Evolutionary conservation across 2,797 vertebrate genomes (phyloP), one percentile per base, ranked within the genome.

Genomic region (Microctenopoma lineatum): DNA sequence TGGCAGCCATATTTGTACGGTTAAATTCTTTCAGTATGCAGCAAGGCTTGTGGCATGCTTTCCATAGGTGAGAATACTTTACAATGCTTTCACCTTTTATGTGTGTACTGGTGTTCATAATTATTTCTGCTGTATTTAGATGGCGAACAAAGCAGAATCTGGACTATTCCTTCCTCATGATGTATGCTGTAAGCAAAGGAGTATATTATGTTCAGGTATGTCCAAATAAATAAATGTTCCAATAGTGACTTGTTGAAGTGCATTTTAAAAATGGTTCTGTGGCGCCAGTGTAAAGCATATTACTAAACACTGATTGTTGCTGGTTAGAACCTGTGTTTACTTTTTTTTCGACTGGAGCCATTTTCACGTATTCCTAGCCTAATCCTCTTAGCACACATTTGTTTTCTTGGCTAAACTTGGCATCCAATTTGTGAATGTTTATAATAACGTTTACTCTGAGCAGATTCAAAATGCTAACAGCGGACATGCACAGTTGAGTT

Each of bases 81-180:
- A 32, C 26, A 9, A 51, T 14, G 18, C 25, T 15, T 12, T 47
- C 15, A 26, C 29, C 5, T 64, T 16, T 79, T 5, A 34, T 38
- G n/a, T 61, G 21, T 38, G 6, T 36, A 51, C 4, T 48, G 56
- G 3, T 54, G 4, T 54, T 66, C 7, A 14, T 64, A 15, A 0
- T 64, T 13, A 1, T 29, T 51, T 52, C 25, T 87, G 78, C 82
- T 86, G 41, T 75, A 90, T 94, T 87, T 87, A 99, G 98, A 92
- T 99, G 98, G 98, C 90, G 98, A 85, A 99, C 98, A 29, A 99
- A 99, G 84, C 98, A 99, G 90, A 99, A 99, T 87, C 90, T 99
- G 90, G 98, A 99, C 87, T 99, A 99, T 77, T 99, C 97, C 83
- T 99, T 99, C 90, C 95, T 99, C 66, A 99, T 99, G 98, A 98